A percentile compares a stretch with the other conserved stretches of the same genome.
phyloP scores from a whole-genome alignment of 2,888 invertebrate species.

The Erynnis tages region DNA sequence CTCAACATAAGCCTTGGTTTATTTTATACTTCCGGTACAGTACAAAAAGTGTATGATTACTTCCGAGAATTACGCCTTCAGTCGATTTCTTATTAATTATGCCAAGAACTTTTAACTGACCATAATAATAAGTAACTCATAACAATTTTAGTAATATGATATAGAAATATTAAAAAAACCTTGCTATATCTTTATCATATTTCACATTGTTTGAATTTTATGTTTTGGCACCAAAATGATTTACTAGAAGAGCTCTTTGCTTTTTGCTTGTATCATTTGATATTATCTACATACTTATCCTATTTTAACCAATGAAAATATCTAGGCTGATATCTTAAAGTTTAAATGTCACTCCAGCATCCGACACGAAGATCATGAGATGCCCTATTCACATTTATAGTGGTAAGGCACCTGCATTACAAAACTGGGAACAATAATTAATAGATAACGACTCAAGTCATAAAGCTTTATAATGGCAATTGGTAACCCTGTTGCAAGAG shows the following conservation, averaged over 20 bases:
- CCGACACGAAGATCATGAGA: slow-evolving; percentile 12
- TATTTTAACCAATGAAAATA: too few species aligned
- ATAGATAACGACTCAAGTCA: not conserved
- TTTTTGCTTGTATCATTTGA: too few species aligned
- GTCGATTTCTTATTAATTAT: not conserved
- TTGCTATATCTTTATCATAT: too few species aligned
- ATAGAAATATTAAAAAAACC: not conserved
- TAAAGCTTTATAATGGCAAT: slow-evolving; percentile 11
- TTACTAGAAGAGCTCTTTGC: too few species aligned
- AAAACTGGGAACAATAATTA: not conserved
- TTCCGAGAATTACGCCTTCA: slow-evolving; percentile 8
- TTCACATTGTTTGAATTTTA: too few species aligned
- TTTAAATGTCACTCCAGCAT: too few species aligned
- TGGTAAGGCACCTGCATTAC: not conserved
- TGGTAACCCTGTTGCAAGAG: not conserved
- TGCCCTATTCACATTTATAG: slow-evolving; percentile 14
- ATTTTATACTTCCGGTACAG: slow-evolving; percentile 3
- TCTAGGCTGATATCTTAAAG: too few species aligned
- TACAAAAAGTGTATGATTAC: slow-evolving; percentile 6
- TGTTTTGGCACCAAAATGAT: too few species aligned
- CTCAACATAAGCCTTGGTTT: too few species aligned
- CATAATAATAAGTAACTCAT: too few species aligned
- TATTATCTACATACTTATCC: too few species aligned
- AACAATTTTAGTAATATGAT: too few species aligned
- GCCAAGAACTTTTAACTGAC: slow-evolving; percentile 1